Conservation (phyloP, 2,797 vertebrate species). For the Galagoides demidoff region DNA sequence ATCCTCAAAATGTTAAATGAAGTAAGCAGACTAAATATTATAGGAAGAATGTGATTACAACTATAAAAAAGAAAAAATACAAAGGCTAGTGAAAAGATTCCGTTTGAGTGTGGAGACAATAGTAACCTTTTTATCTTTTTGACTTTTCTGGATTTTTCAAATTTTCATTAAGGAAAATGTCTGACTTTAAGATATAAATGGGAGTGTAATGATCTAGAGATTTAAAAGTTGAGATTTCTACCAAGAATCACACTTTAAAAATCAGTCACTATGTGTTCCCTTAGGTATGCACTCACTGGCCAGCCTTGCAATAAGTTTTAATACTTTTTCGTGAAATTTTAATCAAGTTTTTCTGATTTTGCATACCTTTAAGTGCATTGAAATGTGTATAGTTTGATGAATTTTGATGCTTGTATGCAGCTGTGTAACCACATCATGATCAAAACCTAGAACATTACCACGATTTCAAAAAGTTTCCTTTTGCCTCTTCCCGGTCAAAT, state of each 20-base stretch:
- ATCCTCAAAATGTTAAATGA: constrained; percentile 43
- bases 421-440: background rate
- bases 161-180: constrained; percentile 14
- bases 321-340: background rate
- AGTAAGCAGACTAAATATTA: background rate
- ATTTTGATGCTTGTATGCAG: background rate
- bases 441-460: background rate
- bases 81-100: background rate
- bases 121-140: background rate
- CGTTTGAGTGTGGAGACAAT: background rate
- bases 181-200: constrained; percentile 51
- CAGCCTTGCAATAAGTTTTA: background rate
- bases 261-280: background rate
- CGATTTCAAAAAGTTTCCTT: background rate
- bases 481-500: background rate
- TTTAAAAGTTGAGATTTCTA: constrained; percentile 26
- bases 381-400: background rate
- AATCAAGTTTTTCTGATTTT: background rate
- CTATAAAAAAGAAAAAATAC: background rate
- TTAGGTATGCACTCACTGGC: background rate
- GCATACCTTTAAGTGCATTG: background rate
- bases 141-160: constrained; percentile 46
- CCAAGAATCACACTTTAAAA: constrained; percentile 31
- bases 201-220: constrained; percentile 7
- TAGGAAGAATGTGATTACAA: background rate